Evolutionary conservation across 1,140 invertebrate species (phyloP), one percentile per base, ranked within the genome.

Genomic region (Helicorthomorpha holstii): DNA sequence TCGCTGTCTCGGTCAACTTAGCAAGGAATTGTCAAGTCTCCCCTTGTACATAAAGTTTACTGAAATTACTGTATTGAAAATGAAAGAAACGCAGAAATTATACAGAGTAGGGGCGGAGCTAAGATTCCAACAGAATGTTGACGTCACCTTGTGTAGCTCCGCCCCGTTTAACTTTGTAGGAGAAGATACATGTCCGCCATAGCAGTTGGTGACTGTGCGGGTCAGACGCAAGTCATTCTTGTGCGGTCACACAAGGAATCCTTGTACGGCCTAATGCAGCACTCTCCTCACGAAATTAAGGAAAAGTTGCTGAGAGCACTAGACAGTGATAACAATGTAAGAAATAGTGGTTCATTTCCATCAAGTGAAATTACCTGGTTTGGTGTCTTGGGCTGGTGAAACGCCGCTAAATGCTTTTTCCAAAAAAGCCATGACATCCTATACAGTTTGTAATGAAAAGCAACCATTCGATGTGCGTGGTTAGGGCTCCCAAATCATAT

Each of bases 261-360:
- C 61, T 59, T 61, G 60, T 61, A 63, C 54, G 59, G 58, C 63
- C 66, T 62, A 60, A 70, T 75, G 75, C 73, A 74, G 73, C 68
- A 70, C 65, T 70, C 72, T 67, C 70, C 72, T 66, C 62, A 62
- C 61, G 71, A 76, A 64, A 73, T 76, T 64, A 76, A 75, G 68
- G 73, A 75, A 63, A 75, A 72, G 65, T 70, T 77, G 69, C 68
- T 75, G 63, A 70, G 68, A 67, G 73, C 73, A 63, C 68, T 77
- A 62, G 74, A 77, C 70, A 66, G 68, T 60, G 72, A 77, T 60
- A 73, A 76, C 67, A 76, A 77, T 77, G 75, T 77, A 75, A 75
- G 51, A 52, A 27, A 27, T 54, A 48, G 54, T 57, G 42, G 38
- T 57, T 26, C 41, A 53, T 49, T 49, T 45, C 53, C 46, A 51